These are phyloP conservation scores for Brachyrhaphis roseni DNA, from an alignment of 2,797 vertebrate genomes.

Conservation along the genomic window DNA sequence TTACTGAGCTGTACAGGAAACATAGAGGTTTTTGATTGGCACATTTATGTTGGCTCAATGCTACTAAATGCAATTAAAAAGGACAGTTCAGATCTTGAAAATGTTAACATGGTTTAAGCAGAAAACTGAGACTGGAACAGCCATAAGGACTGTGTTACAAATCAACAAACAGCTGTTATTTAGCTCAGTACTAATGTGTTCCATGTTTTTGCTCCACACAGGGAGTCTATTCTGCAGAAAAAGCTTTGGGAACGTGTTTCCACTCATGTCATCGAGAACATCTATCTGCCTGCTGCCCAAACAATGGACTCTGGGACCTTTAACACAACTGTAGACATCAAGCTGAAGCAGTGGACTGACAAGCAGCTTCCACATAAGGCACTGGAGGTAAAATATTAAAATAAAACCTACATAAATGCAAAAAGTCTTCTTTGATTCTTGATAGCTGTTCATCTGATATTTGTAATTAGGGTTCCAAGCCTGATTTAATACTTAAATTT, in stretches of 20 bases:
- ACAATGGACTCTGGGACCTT: conserved; percentile 96
- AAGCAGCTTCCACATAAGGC: conserved; percentile 98
- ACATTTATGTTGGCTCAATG: conserved; percentile 6
- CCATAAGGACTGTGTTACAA: not conserved
- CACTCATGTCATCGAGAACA: conserved; percentile 98
- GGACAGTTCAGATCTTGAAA: not conserved
- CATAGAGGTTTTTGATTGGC: conserved; percentile 3
- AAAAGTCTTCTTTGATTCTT: not conserved
- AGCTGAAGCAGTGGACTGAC: conserved; percentile 99
- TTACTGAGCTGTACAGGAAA: conserved; percentile 5
- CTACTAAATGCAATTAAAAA: conserved; percentile 3
- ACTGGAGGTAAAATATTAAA: conserved; percentile 85
- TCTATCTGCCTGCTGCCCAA: conserved; percentile 97
- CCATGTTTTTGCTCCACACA: conserved; percentile 53
- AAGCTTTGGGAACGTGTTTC: conserved; percentile 97
- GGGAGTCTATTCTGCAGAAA: conserved; percentile 97
- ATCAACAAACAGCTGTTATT: not conserved
- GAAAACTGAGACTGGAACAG: conserved; percentile 7
- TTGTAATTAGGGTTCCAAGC: not conserved
- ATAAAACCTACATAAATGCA: not conserved
- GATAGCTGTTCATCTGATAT: not conserved
- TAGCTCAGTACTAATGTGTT: not conserved
- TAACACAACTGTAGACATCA: conserved; percentile 98
- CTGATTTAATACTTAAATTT: not conserved
- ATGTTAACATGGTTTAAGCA: not conserved